Evolutionary conservation across 2,888 invertebrate genomes (phyloP).

Genomic region (Junonia oenone): DNA sequence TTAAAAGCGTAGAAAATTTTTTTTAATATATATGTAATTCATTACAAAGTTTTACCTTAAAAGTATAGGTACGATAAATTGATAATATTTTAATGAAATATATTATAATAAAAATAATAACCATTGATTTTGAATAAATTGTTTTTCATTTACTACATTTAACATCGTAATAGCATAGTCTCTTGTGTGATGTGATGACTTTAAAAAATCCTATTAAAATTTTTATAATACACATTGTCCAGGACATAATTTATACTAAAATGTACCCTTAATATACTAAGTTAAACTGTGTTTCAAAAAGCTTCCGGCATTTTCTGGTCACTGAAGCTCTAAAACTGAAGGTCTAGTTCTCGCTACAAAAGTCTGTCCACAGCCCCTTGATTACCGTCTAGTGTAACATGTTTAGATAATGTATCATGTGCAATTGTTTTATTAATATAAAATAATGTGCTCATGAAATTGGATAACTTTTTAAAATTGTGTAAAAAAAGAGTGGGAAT

Average conservation of each 20-base stretch:
- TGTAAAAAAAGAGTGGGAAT: no score
- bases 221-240: constrained; percentile 3
- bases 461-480: background rate
- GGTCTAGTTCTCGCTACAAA: constrained; percentile 7
- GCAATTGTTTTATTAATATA: background rate
- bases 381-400: background rate
- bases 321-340: background rate
- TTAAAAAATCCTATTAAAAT: background rate
- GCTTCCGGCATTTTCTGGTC: constrained; percentile 15
- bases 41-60: no score
- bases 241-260: constrained; percentile 10
- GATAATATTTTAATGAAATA: no score
- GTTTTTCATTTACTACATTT: no score
- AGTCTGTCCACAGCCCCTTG: background rate
- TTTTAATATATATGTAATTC: no score
- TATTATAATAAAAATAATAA: no score
- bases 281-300: constrained; percentile 10
- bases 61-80: no score
- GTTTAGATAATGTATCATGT: background rate
- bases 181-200: no score
- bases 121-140: no score
- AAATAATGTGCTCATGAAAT: background rate
- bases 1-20: no score
- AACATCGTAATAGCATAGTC: no score
- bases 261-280: constrained; percentile 8